Conservation (phyloP, 1,140 invertebrate species). For the Colletes gigas region DNA sequence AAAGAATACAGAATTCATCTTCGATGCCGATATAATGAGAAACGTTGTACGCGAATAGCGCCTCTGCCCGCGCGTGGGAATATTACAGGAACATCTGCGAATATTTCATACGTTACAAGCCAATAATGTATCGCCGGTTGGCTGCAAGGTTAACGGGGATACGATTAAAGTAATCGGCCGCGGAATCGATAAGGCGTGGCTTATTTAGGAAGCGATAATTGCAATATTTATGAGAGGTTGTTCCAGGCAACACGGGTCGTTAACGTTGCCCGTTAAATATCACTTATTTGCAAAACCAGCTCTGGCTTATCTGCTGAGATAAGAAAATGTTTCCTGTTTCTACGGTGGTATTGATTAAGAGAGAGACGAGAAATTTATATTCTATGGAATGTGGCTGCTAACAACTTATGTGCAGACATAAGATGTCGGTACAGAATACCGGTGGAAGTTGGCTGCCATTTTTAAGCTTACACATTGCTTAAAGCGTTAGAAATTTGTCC, state of each 20-base stretch:
- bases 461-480: too few species aligned
- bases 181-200: conserved; percentile 39
- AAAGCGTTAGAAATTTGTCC: too few species aligned
- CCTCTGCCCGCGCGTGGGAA: not conserved
- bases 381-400: not conserved
- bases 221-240: conserved; percentile 32
- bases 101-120: conserved; percentile 18
- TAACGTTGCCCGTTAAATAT: conserved; percentile 40
- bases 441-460: too few species aligned
- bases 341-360: conserved; percentile 4
- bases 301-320: conserved; percentile 12
- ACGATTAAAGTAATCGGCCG: conserved; percentile 44
- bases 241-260: conserved; percentile 16
- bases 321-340: conserved; percentile 18
- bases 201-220: conserved; percentile 45
- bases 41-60: not conserved
- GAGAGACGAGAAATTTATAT: not conserved
- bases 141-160: conserved; percentile 38
- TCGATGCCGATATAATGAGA: not conserved
- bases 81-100: not conserved
- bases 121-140: conserved; percentile 20
- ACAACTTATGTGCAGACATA: not conserved
- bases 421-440: not conserved
- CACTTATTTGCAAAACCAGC: conserved; percentile 42
- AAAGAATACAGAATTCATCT: not conserved